Evolutionary conservation across 2,797 vertebrate genomes (phyloP), one percentile per base, ranked within the genome.

Genomic region (Australoheros facetus): DNA sequence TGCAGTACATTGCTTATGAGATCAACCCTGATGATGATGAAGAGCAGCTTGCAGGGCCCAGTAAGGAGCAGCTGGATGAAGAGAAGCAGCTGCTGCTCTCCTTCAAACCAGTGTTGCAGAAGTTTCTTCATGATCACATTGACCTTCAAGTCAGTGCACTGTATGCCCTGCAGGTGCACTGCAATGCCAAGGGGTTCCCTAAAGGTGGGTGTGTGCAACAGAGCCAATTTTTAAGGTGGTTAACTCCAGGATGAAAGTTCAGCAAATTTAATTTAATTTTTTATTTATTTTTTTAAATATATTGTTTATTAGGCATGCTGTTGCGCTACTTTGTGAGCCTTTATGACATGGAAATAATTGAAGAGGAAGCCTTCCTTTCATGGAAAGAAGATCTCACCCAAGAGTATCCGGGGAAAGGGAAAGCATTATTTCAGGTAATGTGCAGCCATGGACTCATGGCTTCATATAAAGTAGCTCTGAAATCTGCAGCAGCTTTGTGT

Each of bases 361-460:
- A 99, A 95, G 98, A 99, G 95, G 98, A 99, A 96, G 97, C 97
- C 92, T 99, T 99, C 88, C 95, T 99, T 85, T 97, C 97, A 81
- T 99, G 98, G 98, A 99, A 99, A 96, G 98, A 99, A 96, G 98
- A 99, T 85, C 96, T 99, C 94, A 97, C 96, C 87, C 97, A 99
- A 93, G 98, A 99, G 90, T 99, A 98, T 96, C 98, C 98, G 87
- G 98, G 98, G 88, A 99, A 26, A 48, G 98, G 98, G 91, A 99
- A 99, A 96, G 98, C 98, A 91, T 97, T 99, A 94, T 99, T 99
- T 96, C 98, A 99, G 97, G 98, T 98, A 95, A 88, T 37, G 23
- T 48, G 23, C 42, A 48, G 42, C 23, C 23, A 30, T 4, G 28
- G 39, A 66, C 28, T 12, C 28, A 19, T 48, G 39, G 39, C 23